These are phyloP conservation scores for Aleiodes sp. DNA, from an alignment of 1,140 invertebrate genomes.

Conservation along the genomic window DNA sequence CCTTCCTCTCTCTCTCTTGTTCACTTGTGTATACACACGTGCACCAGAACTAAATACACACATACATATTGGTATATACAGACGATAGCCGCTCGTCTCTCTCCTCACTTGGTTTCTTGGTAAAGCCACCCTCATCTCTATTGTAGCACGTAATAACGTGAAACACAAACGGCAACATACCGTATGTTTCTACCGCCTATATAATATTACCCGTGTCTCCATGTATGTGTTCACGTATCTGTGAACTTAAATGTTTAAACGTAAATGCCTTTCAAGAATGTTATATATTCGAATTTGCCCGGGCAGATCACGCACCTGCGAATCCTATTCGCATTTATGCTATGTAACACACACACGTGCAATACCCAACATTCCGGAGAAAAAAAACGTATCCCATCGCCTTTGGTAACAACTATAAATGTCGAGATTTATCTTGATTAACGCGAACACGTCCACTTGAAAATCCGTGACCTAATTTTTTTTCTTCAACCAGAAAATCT, in stretches of 20 bases:
- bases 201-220: too few species aligned
- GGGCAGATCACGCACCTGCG: conserved; percentile 31
- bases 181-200: conserved; percentile 1
- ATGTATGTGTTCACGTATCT: too few species aligned
- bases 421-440: conserved; percentile 51
- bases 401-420: conserved; percentile 44
- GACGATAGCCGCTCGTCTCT: conserved; percentile 7
- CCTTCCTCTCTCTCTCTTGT: too few species aligned
- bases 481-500: background rate
- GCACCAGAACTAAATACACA: background rate
- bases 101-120: background rate
- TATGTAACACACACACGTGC: background rate
- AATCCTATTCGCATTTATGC: background rate
- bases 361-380: background rate
- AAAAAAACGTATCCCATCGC: conserved; percentile 38
- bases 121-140: conserved; percentile 11
- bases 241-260: conserved; percentile 13
- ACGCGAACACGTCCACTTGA: conserved; percentile 39
- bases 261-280: conserved; percentile 16
- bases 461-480: background rate
- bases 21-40: too few species aligned
- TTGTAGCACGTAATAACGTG: conserved; percentile 24
- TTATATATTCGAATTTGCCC: conserved; percentile 35
- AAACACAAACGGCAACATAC: conserved; percentile 37
- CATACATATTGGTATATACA: background rate